Conservation (phyloP, 2,113 vertebrate species). For the Psephotus haematonotus region DNA sequence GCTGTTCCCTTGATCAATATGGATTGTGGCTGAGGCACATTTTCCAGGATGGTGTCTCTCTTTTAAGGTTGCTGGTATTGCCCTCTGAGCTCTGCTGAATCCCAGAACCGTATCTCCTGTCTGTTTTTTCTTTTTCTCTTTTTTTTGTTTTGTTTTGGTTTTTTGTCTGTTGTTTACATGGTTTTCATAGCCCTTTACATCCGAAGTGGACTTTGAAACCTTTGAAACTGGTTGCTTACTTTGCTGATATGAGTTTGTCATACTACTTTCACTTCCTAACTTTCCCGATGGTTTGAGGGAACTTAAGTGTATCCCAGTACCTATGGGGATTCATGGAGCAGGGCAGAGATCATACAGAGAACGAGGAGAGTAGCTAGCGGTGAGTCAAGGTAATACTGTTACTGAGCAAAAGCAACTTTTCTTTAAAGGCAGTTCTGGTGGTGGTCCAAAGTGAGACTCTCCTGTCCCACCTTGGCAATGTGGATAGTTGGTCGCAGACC, state of each 20-base stretch:
- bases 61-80: not conserved
- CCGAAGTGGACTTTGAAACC: conserved; percentile 45
- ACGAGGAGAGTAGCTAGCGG: not conserved
- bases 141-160: too few species aligned
- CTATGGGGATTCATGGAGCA: not conserved
- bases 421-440: not conserved
- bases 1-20: conserved; percentile 49
- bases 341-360: not conserved
- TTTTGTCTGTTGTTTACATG: fast-evolving
- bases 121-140: fast-evolving
- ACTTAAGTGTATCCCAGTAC: not conserved
- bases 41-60: not conserved
- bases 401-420: not conserved
- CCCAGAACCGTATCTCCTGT: not conserved
- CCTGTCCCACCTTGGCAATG: not conserved
- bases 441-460: not conserved
- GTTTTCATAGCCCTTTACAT: not conserved
- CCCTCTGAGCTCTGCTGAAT: not conserved
- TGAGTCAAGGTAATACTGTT: not conserved
- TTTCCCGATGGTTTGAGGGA: not conserved
- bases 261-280: not conserved
- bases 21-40: conserved; percentile 7
- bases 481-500: not conserved
- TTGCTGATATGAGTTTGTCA: not conserved
- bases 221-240: conserved; percentile 34